phyloP scores from a whole-genome alignment of 2,888 invertebrate genomes.

The Euproctis similis region DNA sequence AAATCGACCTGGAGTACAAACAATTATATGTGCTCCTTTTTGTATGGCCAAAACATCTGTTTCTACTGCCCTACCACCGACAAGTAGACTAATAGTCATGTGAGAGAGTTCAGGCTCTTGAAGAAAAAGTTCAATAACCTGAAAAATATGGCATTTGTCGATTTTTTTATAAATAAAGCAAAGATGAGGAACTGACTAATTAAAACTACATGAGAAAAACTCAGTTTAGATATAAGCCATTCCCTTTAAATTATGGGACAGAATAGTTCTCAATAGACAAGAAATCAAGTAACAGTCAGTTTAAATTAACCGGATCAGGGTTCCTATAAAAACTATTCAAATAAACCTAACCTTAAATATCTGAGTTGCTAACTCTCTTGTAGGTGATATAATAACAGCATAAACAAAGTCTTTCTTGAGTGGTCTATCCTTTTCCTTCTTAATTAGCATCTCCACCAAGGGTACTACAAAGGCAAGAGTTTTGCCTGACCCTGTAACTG shows the following conservation, averaged over 20 bases:
- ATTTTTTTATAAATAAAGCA: no score
- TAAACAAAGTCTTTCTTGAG: constrained; percentile 87
- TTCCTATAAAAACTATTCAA: no score
- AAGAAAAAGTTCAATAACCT: constrained; percentile 71
- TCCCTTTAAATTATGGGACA: no score
- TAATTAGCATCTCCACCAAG: constrained; percentile 86
- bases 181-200: no score
- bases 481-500: constrained; percentile 99
- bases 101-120: constrained; percentile 62
- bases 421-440: constrained; percentile 75
- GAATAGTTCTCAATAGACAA: no score
- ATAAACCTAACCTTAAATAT: constrained; percentile 87
- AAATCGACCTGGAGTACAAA: constrained; percentile 96
- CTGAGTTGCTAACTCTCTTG: constrained; percentile 95
- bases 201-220: no score
- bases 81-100: constrained; percentile 77
- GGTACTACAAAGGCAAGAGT: constrained; percentile 97
- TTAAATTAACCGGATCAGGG: no score
- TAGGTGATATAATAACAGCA: constrained; percentile 94
- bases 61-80: constrained; percentile 90
- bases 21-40: constrained; percentile 88
- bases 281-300: no score
- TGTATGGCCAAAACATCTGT: constrained; percentile 82
- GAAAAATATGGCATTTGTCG: no score
- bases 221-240: no score